These are phyloP conservation scores for Diplosoma virens DNA, from an alignment of 23 tunicate species.

Conservation along the genomic window DNA sequence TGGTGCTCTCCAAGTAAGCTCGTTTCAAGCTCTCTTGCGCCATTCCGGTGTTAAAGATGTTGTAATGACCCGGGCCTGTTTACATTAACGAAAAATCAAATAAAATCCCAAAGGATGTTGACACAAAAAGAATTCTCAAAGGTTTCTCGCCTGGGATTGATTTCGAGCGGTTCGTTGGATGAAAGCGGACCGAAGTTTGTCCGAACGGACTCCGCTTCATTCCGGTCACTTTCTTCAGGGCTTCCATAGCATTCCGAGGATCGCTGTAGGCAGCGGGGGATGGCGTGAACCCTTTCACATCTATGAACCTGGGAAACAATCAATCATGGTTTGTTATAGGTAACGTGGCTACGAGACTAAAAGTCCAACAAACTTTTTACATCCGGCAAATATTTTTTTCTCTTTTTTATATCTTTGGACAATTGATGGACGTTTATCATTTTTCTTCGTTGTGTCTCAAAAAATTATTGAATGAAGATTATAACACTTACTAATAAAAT, in stretches of 20 bases:
- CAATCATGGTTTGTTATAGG: not conserved
- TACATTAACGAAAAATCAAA: no score
- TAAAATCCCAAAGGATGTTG: no score
- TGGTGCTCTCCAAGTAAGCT: constrained; percentile 91
- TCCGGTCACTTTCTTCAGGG: constrained; percentile 83
- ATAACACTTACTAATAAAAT: no score
- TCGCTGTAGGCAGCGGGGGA: constrained; percentile 95
- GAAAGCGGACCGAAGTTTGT: constrained; percentile 87
- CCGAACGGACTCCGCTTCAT: constrained; percentile 95
- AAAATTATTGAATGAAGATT: no score
- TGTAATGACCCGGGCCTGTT: constrained; percentile 90
- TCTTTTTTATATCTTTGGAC: no score
- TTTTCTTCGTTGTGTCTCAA: no score
- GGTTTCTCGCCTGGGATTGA: constrained; percentile 76
- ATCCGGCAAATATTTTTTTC: no score
- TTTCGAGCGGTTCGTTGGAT: constrained; percentile 41
- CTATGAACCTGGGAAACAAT: constrained; percentile 40
- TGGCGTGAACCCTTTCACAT: constrained; percentile 48
- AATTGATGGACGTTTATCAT: no score
- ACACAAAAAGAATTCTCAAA: no score
- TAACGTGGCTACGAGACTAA: no score
- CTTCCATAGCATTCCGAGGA: constrained; percentile 86
- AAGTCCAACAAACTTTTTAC: no score
- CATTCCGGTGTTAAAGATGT: constrained; percentile 83
- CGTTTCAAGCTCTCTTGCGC: constrained; percentile 88